Evolutionary conservation across 2,888 invertebrate genomes (phyloP), one percentile per base, ranked within the genome.

Genomic region (Eupithecia pulchellata): DNA sequence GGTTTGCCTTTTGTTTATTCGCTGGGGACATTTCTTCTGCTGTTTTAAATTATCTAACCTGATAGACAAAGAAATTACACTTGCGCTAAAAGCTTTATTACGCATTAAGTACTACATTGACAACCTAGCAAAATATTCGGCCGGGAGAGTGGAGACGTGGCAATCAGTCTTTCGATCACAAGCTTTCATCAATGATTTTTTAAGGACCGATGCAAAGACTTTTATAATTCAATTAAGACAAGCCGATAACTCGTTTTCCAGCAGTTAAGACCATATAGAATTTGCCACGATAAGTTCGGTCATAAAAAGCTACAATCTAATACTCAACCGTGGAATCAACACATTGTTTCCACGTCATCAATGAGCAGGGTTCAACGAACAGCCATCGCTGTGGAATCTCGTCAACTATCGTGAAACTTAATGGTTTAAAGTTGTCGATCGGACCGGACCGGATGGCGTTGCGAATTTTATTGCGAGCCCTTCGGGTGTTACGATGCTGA

Each of bases 381-480:
- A 65, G 66, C 63, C 66, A 71, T 71, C 71, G 67, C 66, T 30
- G 42, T 60, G 74, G 74, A 72, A 74, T 74, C 65, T 63, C 74
- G 71, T 69, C 67, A 71, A 67, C 73, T 73, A 73, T 73, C 75
- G 66, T 75, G 76, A 77, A 77, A 77, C 76, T 78, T 77, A 76
- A 78, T 75, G 77, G 76, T 74, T 76, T 79, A 79, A 84, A 85
- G 79, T 89, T 84, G 85, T 85, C 87, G 87, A 89, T 89, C 89
- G 84, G 82, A 78, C 81, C 77, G 79, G 74, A 79, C 79, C 82
- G 86, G 84, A 82, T 84, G 83, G 64, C 72, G 69, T 69, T 69
- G 85, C 84, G 84, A 88, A 89, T 89, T 89, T 90, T 89, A 89
- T 86, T 81, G 85, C 86, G 82, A 83, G 85, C 82, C 88, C 84